Conservation (phyloP, 2,797 vertebrate species). For the Pipistrellus kuhlii region DNA sequence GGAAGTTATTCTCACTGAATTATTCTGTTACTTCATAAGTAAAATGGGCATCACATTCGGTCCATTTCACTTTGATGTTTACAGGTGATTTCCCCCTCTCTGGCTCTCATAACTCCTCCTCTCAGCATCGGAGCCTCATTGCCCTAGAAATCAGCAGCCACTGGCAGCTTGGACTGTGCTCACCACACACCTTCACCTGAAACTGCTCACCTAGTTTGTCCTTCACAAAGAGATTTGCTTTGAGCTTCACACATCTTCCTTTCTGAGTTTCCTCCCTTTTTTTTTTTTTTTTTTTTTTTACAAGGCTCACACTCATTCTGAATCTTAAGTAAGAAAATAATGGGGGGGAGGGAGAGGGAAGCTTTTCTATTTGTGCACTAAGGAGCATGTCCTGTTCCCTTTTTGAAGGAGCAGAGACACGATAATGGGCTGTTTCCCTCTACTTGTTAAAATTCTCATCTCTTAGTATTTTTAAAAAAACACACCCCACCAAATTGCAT, state of each 20-base stretch:
- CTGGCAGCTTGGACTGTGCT: background rate
- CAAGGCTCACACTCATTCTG: conserved; percentile 62
- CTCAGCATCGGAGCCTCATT: background rate
- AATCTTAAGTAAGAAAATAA: conserved; percentile 78
- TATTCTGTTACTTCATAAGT: conserved; percentile 23
- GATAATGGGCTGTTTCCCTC: conserved; percentile 77
- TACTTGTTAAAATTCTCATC: conserved; percentile 80
- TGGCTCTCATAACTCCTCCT: background rate
- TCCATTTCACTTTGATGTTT: conserved; percentile 52
- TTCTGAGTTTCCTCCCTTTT: conserved; percentile 51
- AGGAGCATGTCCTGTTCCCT: conserved; percentile 65
- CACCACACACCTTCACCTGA: conserved; percentile 39
- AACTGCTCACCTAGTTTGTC: conserved; percentile 75
- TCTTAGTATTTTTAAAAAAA: conserved; percentile 52
- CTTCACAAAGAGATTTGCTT: conserved; percentile 78
- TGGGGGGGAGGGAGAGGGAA: background rate
- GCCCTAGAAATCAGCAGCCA: background rate
- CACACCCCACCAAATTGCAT: conserved; percentile 70
- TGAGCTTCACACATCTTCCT: conserved; percentile 36
- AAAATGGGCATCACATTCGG: conserved; percentile 8
- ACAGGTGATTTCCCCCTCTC: background rate
- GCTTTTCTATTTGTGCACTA: conserved; percentile 78
- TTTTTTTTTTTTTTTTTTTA: conserved; percentile 60
- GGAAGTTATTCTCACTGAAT: conserved; percentile 37
- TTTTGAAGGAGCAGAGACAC: conserved; percentile 76